These are phyloP conservation scores for Rattus rattus DNA, from an alignment of 2,113 vertebrate genomes.

Conservation along the genomic window DNA sequence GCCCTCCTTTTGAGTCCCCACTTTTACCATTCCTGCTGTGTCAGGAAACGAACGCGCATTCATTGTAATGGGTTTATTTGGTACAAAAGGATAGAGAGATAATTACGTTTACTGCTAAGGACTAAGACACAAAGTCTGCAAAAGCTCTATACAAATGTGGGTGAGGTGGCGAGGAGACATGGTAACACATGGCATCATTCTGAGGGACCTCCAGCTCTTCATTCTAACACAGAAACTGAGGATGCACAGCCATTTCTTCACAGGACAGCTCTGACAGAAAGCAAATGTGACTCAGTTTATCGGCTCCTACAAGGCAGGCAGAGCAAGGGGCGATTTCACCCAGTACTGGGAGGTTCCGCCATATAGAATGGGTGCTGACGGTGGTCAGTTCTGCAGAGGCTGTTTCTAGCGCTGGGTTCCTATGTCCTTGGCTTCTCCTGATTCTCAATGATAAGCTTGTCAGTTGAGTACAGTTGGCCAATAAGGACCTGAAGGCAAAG, in stretches of 20 bases:
- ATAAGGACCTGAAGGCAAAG: constrained; percentile 88
- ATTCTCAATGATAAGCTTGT: constrained; percentile 89
- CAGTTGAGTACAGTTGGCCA: constrained; percentile 87
- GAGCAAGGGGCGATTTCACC: constrained; percentile 58
- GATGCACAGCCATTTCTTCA: constrained; percentile 49
- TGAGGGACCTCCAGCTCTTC: constrained; percentile 33
- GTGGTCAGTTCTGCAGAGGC: constrained; percentile 72
- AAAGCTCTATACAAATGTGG: neutral
- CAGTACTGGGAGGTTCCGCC: neutral
- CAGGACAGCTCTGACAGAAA: constrained; percentile 69
- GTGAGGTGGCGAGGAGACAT: neutral
- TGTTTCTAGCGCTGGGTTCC: neutral
- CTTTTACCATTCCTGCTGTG: neutral
- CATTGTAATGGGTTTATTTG: neutral
- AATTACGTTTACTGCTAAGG: constrained; percentile 84
- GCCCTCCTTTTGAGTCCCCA: neutral
- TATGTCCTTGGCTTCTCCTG: constrained; percentile 78
- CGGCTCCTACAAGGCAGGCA: constrained; percentile 49
- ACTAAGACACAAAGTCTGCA: constrained; percentile 45
- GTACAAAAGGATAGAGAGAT: constrained; percentile 54
- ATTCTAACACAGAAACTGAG: constrained; percentile 48
- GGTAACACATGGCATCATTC: constrained; percentile 7
- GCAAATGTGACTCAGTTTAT: constrained; percentile 67
- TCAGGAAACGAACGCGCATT: neutral
- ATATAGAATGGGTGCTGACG: constrained; percentile 69